Evolutionary conservation across 2,797 vertebrate species (phyloP).

Genomic region (Myotis findleyi): DNA sequence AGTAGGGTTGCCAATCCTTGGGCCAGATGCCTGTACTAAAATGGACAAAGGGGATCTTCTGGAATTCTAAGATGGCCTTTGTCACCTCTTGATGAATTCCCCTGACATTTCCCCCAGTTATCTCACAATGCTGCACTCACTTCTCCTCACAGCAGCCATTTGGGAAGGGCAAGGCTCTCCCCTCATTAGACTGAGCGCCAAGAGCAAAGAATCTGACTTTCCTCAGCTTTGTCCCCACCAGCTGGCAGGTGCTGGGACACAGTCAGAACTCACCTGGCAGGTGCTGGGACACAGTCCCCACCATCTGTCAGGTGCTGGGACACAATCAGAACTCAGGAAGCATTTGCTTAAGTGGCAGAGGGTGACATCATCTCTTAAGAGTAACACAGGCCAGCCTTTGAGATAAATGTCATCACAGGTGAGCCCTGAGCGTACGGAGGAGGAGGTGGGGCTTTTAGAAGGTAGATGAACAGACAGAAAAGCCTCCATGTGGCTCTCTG

Average conservation of each 20-base stretch:
- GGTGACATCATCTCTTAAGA: rapidly evolving
- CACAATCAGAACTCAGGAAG: not conserved
- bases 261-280: not conserved
- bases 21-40: not conserved
- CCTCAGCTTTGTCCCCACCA: rapidly evolving
- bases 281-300: too few relatives aligned
- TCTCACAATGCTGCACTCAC: rapidly evolving
- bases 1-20: not conserved
- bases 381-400: not conserved
- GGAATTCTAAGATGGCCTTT: not conserved
- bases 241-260: rapidly evolving
- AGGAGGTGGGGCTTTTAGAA: not conserved
- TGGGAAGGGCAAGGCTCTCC: not conserved
- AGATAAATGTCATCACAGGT: not conserved
- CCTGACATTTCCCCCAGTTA: rapidly evolving
- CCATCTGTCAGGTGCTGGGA: too few relatives aligned
- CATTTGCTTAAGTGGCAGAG: not conserved
- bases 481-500: rapidly evolving
- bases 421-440: not conserved
- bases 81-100: not conserved
- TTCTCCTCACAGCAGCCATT: not conserved
- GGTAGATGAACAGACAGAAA: not conserved
- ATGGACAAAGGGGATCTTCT: not conserved
- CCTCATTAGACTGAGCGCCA: rapidly evolving
- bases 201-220: not conserved